Base-by-base conservation (phyloP, 2,113 vertebrate species). In the Ceuthmochares aereus region DNA sequence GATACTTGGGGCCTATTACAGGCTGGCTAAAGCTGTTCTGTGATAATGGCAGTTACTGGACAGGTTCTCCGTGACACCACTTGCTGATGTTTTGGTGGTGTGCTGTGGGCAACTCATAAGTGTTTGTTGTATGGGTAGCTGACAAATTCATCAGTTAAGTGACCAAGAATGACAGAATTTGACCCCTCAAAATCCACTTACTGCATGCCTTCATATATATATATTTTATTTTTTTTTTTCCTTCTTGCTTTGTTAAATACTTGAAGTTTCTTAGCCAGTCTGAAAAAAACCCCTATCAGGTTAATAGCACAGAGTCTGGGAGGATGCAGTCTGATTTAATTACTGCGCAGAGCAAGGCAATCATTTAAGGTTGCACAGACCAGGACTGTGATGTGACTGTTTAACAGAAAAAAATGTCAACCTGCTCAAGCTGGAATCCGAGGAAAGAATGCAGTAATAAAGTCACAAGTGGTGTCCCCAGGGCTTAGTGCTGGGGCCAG, bases 201-300 rank as follows among this genome's bases (percentile, higher is more conserved):
- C 51, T 7, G 0, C 7, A 7, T 8, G 20, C 16, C 23, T 69
- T 70, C 36, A 17, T 4, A 3, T 32, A 36, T 3, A 5, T n/a
- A n/a, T n/a, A n/a, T n/a, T n/a, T n/a, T n/a, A n/a, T n/a, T n/a
- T n/a, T n/a, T n/a, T n/a, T n/a, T n/a, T 36, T 66, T 84, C 14
- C 32, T 81, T n/a, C 30, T 54, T 59, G 27, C 34, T 81, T 84
- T 32, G 32, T 72, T 72, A 84, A 68, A 42, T 2, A 2, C 4
- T 52, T 70, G 32, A n/a, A 14, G 7, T 52, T 76, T 27, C 52
- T 75, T 26, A 20, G 68, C 37, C 21, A 16, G 27, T 54, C 30
- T 25, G 15, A n/a, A 47, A 77, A 6, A 51, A 84, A 4, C 3
- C 14, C 17, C n/a, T n/a, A 32, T 26, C 43, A 64, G n/a, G 34